phyloP scores from a whole-genome alignment of 2,113 vertebrate species.

The Coregonus clupeaformis region DNA sequence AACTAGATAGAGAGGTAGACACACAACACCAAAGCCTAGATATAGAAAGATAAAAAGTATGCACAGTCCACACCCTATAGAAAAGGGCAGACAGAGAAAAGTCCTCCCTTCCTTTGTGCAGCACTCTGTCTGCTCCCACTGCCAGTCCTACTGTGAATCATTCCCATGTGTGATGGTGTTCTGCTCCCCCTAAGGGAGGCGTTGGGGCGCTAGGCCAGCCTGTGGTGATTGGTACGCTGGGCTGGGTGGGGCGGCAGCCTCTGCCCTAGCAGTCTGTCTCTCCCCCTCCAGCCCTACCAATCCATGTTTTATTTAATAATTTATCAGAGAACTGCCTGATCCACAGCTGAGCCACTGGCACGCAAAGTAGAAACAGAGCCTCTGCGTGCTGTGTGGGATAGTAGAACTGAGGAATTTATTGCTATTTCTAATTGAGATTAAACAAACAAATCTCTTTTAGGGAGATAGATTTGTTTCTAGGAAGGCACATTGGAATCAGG shows the following conservation, averaged over 20 bases:
- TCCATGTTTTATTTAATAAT: slow-evolving; percentile 26
- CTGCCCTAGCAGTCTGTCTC: neutral
- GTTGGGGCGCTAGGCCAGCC: neutral
- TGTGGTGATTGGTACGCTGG: no score
- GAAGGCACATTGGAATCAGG: no score
- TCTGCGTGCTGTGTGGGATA: neutral
- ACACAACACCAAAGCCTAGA: neutral
- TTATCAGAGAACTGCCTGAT: slow-evolving; percentile 5
- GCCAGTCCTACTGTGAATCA: neutral
- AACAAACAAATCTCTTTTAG: no score
- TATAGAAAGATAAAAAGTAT: no score
- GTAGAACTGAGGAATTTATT: no score
- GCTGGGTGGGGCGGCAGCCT: slow-evolving; percentile 5
- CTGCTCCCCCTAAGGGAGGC: slow-evolving; percentile 25
- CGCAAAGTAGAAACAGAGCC: neutral
- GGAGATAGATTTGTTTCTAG: no score
- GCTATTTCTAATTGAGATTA: no score
- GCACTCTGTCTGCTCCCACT: slow-evolving; percentile 12
- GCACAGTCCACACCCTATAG: no score
- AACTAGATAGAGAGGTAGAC: neutral
- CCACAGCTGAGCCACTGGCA: slow-evolving; percentile 5
- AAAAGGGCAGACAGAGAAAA: neutral
- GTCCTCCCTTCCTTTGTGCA: slow-evolving; percentile 9
- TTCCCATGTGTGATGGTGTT: no score
- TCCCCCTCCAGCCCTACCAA: neutral